A percentile compares a stretch with the other conserved stretches of the same genome.
phyloP scores from a whole-genome alignment of 2,888 invertebrate genomes.

The Ormyrus nitidulus region DNA sequence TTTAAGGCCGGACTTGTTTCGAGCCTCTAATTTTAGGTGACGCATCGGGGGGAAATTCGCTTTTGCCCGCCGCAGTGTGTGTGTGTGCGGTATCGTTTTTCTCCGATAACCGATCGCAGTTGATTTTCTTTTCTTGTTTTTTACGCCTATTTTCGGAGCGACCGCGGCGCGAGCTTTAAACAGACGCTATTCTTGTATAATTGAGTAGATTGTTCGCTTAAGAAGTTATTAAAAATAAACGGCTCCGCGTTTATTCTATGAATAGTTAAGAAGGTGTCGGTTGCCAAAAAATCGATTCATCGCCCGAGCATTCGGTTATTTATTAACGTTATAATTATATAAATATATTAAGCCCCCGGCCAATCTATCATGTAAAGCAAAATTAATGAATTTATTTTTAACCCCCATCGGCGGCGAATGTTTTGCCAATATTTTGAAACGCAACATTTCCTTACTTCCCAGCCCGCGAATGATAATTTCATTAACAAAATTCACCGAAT shows the following conservation, averaged over 20 bases:
- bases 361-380: conserved; percentile 12
- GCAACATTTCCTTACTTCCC: background rate
- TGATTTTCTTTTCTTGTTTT: too few relatives aligned
- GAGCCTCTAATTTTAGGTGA: conserved; percentile 18
- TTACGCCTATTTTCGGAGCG: too few relatives aligned
- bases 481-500: too few relatives aligned
- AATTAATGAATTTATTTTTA: conserved; percentile 51
- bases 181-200: too few relatives aligned
- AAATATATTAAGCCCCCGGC: conserved; percentile 14
- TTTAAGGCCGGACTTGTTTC: background rate
- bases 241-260: conserved; percentile 20
- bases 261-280: conserved; percentile 32
- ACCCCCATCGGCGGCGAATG: background rate
- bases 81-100: too few relatives aligned
- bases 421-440: conserved; percentile 48
- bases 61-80: background rate
- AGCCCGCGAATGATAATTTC: too few relatives aligned
- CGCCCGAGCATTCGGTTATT: conserved; percentile 29
- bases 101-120: too few relatives aligned
- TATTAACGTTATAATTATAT: conserved; percentile 38
- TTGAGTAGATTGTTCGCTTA: too few relatives aligned
- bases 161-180: too few relatives aligned
- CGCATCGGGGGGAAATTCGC: background rate
- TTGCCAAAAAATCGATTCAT: conserved; percentile 44
- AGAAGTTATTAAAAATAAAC: too few relatives aligned